Conservation (phyloP, 2,113 vertebrate species). For the Sakesphorus luctuosus region DNA sequence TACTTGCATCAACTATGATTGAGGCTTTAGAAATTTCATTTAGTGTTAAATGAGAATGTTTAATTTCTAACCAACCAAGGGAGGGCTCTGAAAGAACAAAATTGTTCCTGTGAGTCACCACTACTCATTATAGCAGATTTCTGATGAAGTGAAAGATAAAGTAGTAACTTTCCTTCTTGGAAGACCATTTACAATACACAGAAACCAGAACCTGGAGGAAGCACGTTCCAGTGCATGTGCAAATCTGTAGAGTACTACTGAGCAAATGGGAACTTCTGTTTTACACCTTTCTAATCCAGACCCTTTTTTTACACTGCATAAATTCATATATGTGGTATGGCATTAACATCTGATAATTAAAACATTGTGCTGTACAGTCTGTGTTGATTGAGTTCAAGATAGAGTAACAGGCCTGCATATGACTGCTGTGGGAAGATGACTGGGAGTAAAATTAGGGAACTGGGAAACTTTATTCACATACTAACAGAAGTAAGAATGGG, state of each 20-base stretch:
- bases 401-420: background rate
- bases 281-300: background rate
- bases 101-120: background rate
- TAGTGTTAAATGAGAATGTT: background rate
- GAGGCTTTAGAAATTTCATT: conserved; percentile 27
- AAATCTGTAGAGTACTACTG: background rate
- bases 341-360: background rate
- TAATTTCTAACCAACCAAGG: conserved; percentile 2
- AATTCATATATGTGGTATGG: background rate
- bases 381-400: background rate
- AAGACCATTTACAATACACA: background rate
- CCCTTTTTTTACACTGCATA: background rate
- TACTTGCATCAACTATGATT: conserved; percentile 3
- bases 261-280: background rate
- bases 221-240: background rate
- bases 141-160: conserved; percentile 13
- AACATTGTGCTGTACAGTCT: background rate
- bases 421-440: background rate
- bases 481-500: background rate
- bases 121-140: background rate
- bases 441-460: background rate
- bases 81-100: background rate
- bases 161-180: background rate
- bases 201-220: background rate
- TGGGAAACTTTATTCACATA: background rate